These are phyloP conservation scores for Eupeodes corollae DNA, from an alignment of 1,140 invertebrate genomes.

Conservation along the genomic window DNA sequence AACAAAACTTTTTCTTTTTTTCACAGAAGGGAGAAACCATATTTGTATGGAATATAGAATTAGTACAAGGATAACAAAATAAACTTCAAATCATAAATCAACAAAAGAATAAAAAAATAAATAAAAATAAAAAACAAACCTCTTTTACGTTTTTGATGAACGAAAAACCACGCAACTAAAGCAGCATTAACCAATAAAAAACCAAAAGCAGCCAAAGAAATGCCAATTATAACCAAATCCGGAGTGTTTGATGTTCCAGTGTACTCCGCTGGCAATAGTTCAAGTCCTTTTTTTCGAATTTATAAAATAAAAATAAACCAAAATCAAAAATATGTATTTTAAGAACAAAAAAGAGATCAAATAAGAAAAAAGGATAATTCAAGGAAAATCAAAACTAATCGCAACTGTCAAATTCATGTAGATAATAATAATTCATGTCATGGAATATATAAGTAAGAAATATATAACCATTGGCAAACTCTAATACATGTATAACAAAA, in stretches of 20 bases:
- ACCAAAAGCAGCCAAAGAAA: conserved; percentile 64
- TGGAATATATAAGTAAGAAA: neutral
- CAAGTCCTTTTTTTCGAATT: conserved; percentile 38
- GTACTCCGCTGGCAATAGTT: conserved; percentile 54
- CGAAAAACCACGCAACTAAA: conserved; percentile 73
- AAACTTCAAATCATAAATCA: neutral
- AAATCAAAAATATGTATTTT: conserved; percentile 37
- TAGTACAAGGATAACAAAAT: too few species aligned
- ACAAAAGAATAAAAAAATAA: conserved; percentile 1
- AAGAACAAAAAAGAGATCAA: conserved; percentile 14
- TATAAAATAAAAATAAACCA: conserved; percentile 37
- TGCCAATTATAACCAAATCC: conserved; percentile 68
- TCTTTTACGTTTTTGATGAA: conserved; percentile 58
- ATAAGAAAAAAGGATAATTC: conserved; percentile 6
- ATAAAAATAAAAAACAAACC: conserved; percentile 39
- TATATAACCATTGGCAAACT: neutral
- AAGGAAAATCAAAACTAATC: conserved; percentile 3
- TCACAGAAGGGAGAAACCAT: too few species aligned
- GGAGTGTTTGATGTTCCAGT: conserved; percentile 56
- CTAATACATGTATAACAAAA: neutral
- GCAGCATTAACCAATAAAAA: conserved; percentile 70
- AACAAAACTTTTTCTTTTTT: too few species aligned
- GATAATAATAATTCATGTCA: neutral
- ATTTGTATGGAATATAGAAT: too few species aligned
- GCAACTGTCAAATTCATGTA: neutral